phyloP scores from a whole-genome alignment of 2,888 invertebrate species.

The Lithosia quadra region DNA sequence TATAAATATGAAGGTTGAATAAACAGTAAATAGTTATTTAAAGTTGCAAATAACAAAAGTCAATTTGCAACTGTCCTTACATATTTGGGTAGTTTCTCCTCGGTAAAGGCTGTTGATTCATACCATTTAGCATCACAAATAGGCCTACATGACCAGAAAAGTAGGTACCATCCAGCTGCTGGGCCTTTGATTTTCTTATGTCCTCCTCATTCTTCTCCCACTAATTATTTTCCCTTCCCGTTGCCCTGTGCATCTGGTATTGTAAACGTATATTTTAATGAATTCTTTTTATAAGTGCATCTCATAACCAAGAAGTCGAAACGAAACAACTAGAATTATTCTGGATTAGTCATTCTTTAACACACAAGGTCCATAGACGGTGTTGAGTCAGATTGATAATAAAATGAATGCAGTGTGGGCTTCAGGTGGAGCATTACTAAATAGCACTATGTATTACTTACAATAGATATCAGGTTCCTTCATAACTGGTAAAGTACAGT shows the following conservation, averaged over 20 bases:
- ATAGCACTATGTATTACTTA: not conserved
- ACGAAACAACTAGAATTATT: not conserved
- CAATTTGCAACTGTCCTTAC: not conserved
- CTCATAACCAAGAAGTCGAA: not conserved
- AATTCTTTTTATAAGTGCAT: not conserved
- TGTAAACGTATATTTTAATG: not conserved
- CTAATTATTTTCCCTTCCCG: not conserved
- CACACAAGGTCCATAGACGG: not conserved
- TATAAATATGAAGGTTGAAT: no score
- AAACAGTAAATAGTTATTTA: not conserved
- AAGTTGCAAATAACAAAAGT: not conserved
- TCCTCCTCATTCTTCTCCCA: not conserved
- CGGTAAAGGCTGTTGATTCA: no score
- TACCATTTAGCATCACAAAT: not conserved
- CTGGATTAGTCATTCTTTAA: not conserved
- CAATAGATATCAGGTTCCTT: slow-evolving; percentile 12
- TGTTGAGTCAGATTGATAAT: not conserved
- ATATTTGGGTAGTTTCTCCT: not conserved
- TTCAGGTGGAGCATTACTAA: slow-evolving; percentile 15
- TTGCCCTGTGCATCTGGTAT: not conserved
- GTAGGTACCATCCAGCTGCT: no score
- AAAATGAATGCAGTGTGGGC: slow-evolving; percentile 7
- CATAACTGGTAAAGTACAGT: not conserved
- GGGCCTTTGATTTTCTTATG: not conserved
- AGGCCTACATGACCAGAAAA: not conserved